Evolutionary conservation across 2,113 vertebrate species (phyloP).

Genomic region (Mionectes macconnelli): DNA sequence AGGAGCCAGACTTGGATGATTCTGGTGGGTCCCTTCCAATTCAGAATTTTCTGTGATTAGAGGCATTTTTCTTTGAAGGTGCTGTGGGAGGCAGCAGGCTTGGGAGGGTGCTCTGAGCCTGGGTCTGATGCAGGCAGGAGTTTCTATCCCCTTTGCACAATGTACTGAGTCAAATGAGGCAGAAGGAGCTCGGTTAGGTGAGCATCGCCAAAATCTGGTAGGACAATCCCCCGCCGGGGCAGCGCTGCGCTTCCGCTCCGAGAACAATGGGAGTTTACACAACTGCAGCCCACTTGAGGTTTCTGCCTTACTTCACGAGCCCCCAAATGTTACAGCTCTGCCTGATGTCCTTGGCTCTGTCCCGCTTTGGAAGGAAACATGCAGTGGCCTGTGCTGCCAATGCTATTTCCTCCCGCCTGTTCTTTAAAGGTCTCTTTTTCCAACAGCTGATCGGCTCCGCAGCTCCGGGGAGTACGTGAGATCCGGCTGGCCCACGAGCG

Average conservation of each 20-base stretch:
- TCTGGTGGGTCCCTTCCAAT: not conserved
- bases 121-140: not conserved
- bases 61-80: not conserved
- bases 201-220: not conserved
- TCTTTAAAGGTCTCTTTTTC: constrained; percentile 59
- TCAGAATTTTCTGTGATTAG: not conserved
- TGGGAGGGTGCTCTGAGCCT: not conserved
- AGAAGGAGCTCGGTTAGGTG: not conserved
- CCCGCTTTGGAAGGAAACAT: constrained; percentile 31
- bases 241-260: not conserved
- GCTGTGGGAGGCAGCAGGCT: not conserved
- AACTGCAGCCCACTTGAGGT: constrained; percentile 34
- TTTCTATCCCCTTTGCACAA: not conserved
- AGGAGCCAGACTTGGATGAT: not conserved
- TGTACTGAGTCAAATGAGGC: not conserved
- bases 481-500: constrained; percentile 55
- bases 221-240: not conserved
- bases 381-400: constrained; percentile 9
- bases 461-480: constrained; percentile 57
- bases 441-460: constrained; percentile 56
- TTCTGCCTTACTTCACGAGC: not conserved
- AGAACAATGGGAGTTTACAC: constrained; percentile 37
- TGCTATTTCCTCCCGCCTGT: constrained; percentile 45
- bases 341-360: constrained; percentile 55
- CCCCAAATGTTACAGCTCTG: constrained; percentile 51